Conservation (phyloP, 2,113 vertebrate species). For the Cyanoliseus patagonus region DNA sequence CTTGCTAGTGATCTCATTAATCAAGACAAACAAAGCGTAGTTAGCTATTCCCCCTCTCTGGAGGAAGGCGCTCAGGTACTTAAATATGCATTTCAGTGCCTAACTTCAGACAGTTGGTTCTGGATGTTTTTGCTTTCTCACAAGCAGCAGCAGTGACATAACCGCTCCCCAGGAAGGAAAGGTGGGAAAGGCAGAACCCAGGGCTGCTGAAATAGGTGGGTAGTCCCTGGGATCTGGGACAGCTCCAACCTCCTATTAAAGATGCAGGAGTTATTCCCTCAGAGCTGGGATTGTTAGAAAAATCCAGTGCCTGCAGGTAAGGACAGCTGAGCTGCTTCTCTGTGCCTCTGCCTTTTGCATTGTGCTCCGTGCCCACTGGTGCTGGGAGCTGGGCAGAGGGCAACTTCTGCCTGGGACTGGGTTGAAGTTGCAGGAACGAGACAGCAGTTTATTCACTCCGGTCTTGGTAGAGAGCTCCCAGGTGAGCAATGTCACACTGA, state of each 20-base stretch:
- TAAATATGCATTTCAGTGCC: conserved; percentile 46
- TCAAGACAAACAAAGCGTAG: conserved; percentile 56
- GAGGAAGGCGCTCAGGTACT: conserved; percentile 41
- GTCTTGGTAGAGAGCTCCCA: not conserved
- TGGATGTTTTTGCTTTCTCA: not conserved
- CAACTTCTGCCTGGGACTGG: not conserved
- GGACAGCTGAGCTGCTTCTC: not conserved
- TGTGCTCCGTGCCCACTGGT: fast-evolving
- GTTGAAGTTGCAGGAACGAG: not conserved
- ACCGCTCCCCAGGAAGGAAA: not conserved
- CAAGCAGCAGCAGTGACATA: not conserved
- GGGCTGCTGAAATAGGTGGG: not conserved
- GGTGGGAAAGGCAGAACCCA: not conserved
- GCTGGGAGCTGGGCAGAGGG: not conserved
- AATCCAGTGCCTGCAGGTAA: not conserved
- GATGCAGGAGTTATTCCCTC: not conserved
- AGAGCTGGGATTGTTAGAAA: not conserved
- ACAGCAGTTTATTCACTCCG: not conserved
- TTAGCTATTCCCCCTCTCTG: conserved; percentile 46
- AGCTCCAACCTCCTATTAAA: not conserved
- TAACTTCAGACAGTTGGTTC: conserved; percentile 42
- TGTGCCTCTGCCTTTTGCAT: not conserved
- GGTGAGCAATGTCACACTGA: conserved; percentile 11
- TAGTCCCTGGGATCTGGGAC: not conserved
- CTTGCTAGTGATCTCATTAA: conserved; percentile 65